Evolutionary conservation across 1,140 invertebrate species (phyloP).

Genomic region (Sitophilus oryzae): DNA sequence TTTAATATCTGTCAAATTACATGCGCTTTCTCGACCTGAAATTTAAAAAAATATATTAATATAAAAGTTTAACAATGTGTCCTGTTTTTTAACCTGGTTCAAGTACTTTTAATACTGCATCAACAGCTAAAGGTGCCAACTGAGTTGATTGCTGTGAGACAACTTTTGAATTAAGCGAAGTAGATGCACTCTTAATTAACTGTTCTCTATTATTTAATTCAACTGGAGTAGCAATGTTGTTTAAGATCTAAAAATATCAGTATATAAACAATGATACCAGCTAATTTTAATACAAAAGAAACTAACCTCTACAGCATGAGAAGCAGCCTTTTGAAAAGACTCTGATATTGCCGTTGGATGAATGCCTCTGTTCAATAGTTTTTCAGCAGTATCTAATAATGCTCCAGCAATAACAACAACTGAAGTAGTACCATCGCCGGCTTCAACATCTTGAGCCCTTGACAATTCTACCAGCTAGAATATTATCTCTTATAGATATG

Average conservation of each 20-base stretch:
- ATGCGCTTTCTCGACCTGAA: conserved; percentile 52
- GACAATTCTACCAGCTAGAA: conserved; percentile 91
- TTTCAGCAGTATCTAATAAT: conserved; percentile 89
- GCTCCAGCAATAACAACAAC: conserved; percentile 96
- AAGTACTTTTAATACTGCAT: conserved; percentile 86
- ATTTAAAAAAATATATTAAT: not conserved
- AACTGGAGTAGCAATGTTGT: conserved; percentile 78
- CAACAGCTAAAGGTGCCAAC: conserved; percentile 93
- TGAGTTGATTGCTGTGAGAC: conserved; percentile 95
- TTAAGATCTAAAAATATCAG: conserved; percentile 59
- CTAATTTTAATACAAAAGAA: not conserved
- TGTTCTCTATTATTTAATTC: conserved; percentile 83
- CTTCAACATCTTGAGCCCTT: conserved; percentile 97
- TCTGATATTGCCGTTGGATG: conserved; percentile 98
- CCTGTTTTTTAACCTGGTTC: conserved; percentile 39
- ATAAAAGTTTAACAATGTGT: not conserved
- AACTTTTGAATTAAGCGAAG: conserved; percentile 97
- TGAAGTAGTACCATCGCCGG: conserved; percentile 98
- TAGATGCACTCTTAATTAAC: conserved; percentile 91
- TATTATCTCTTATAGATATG: not conserved
- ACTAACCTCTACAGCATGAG: conserved; percentile 69
- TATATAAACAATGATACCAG: conserved; percentile 1
- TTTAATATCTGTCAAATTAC: conserved; percentile 84
- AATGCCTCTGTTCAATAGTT: conserved; percentile 88
- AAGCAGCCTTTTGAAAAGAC: conserved; percentile 87